Conservation (phyloP, 2,113 vertebrate genomes). For the Phaetusa simplex region DNA sequence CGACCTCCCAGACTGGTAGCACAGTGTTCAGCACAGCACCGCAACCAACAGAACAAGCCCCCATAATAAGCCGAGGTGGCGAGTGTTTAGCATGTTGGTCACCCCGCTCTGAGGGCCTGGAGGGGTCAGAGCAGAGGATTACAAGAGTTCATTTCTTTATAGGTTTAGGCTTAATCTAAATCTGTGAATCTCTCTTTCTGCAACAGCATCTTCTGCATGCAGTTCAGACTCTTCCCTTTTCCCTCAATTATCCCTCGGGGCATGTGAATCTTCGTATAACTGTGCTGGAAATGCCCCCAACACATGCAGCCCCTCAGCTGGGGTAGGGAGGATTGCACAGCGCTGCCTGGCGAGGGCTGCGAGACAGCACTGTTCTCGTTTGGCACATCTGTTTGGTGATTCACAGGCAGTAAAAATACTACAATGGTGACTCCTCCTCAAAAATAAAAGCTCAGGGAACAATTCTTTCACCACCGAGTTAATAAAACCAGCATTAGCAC, state of each 20-base stretch:
- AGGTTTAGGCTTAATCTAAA: not conserved
- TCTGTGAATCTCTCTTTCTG: not conserved
- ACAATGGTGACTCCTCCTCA: not conserved
- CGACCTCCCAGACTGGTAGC: not conserved
- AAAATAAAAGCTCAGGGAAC: not conserved
- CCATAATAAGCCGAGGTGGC: rapidly evolving
- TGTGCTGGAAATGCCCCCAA: not conserved
- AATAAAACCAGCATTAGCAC: not conserved
- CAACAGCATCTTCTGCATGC: not conserved
- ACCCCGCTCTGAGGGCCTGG: not conserved
- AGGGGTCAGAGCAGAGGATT: not conserved
- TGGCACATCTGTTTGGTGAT: not conserved
- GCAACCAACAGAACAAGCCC: rapidly evolving
- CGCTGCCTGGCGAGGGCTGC: not conserved
- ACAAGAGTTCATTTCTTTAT: not conserved
- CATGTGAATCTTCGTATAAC: not conserved
- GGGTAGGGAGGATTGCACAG: not conserved
- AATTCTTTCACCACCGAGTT: rapidly evolving
- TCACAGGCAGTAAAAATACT: not conserved
- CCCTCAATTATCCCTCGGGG: not conserved
- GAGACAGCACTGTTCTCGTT: not conserved
- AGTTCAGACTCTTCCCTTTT: not conserved
- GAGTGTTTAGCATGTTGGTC: not conserved
- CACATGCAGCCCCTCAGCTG: not conserved
- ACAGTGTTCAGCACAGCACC: not conserved